phyloP scores from a whole-genome alignment of 2,888 invertebrate species.

The Thereva unica region DNA sequence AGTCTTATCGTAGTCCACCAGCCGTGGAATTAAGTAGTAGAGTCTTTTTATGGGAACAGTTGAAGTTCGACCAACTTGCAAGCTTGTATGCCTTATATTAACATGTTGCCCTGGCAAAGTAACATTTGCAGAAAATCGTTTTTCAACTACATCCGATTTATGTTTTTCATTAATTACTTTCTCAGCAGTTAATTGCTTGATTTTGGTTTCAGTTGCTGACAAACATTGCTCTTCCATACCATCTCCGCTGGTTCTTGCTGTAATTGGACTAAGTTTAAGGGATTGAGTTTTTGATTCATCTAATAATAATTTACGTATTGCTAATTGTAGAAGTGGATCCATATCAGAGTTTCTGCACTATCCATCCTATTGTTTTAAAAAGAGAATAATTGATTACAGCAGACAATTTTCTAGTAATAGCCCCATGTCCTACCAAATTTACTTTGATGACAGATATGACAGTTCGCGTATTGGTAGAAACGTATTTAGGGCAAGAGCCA shows the following conservation, averaged over 20 bases:
- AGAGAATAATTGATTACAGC: too few relatives aligned
- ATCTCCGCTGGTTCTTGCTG: constrained; percentile 40
- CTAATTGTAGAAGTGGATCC: too few relatives aligned
- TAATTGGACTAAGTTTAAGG: not conserved
- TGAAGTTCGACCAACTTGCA: constrained; percentile 53
- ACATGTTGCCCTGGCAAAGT: not conserved
- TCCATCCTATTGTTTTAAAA: too few relatives aligned
- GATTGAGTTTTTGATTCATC: too few relatives aligned
- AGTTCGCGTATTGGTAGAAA: too few relatives aligned
- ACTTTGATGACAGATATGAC: too few relatives aligned
- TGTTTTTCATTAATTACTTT: not conserved
- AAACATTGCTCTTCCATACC: constrained; percentile 40
- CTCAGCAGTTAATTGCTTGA: constrained; percentile 44
- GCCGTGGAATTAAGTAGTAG: constrained; percentile 66
- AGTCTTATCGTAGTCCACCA: constrained; percentile 56
- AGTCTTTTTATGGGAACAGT: constrained; percentile 63
- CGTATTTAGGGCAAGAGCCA: too few relatives aligned
- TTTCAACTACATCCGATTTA: not conserved
- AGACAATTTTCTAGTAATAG: too few relatives aligned
- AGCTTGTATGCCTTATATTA: too few relatives aligned
- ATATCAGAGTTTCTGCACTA: too few relatives aligned
- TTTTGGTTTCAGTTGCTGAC: constrained; percentile 39
- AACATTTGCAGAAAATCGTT: not conserved
- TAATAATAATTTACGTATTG: too few relatives aligned
- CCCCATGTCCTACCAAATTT: too few relatives aligned